Conservation (phyloP, 1,140 invertebrate genomes). For the Trichonephila inaurata region DNA sequence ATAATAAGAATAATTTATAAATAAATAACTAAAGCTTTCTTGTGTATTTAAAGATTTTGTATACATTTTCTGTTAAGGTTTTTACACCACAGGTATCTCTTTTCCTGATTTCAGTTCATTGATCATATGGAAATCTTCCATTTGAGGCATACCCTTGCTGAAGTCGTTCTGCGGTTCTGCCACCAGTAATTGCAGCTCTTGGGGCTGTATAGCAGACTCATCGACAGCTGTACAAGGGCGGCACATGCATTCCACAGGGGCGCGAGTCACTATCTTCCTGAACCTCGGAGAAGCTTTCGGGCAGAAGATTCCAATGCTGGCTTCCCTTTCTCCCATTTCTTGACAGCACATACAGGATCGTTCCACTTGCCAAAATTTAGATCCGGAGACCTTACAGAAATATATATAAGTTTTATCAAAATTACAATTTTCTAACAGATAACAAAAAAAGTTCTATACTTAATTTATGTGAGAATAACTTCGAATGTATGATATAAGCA, state of each 20-base stretch:
- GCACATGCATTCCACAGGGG: constrained; percentile 95
- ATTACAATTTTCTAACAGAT: background rate
- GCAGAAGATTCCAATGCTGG: constrained; percentile 92
- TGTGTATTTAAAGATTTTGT: too few relatives aligned
- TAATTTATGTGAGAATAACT: too few relatives aligned
- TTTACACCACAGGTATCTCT: constrained; percentile 61
- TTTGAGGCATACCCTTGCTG: background rate
- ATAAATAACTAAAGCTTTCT: too few relatives aligned
- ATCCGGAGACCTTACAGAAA: constrained; percentile 90
- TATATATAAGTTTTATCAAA: background rate
- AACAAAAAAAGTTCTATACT: too few relatives aligned
- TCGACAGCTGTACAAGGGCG: constrained; percentile 93
- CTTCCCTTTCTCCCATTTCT: constrained; percentile 94
- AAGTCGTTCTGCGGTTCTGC: background rate
- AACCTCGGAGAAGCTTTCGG: constrained; percentile 93
- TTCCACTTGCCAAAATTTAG: constrained; percentile 98
- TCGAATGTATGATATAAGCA: too few relatives aligned
- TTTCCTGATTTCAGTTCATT: constrained; percentile 39
- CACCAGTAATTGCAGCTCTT: constrained; percentile 87
- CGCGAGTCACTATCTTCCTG: constrained; percentile 93
- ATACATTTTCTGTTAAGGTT: background rate
- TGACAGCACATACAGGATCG: constrained; percentile 96
- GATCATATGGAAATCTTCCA: constrained; percentile 53
- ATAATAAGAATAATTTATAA: too few relatives aligned
- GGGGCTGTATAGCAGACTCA: constrained; percentile 91